These are phyloP conservation scores for Staurois parvus DNA, from an alignment of 2,797 vertebrate genomes.

Conservation along the genomic window DNA sequence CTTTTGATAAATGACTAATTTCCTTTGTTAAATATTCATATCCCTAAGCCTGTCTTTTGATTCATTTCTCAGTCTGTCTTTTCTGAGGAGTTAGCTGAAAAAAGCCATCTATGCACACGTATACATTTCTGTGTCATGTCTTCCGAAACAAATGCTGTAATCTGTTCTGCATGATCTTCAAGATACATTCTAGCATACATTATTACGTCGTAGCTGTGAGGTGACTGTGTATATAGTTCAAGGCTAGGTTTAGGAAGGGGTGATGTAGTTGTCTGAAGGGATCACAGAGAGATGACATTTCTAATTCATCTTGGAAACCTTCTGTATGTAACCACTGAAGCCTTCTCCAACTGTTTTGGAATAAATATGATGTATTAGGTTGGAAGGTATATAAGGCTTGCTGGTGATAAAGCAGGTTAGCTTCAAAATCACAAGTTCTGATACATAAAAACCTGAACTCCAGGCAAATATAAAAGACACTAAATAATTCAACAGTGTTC, in stretches of 20 bases:
- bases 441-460: background rate
- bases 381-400: background rate
- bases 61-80: background rate
- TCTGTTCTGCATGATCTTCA: background rate
- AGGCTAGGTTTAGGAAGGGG: background rate
- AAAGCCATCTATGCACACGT: background rate
- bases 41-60: conserved; percentile 1
- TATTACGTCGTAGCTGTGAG: background rate
- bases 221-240: no score
- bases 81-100: conserved; percentile 18
- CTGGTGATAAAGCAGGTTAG: background rate
- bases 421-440: background rate
- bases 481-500: background rate
- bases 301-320: background rate
- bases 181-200: background rate
- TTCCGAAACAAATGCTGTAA: background rate
- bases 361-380: background rate
- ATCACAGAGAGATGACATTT: background rate
- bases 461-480: background rate
- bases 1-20: conserved; percentile 37
- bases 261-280: background rate
- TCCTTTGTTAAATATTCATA: conserved; percentile 20
- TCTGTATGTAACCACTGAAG: background rate
- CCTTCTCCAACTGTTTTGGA: background rate
- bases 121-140: background rate